These are phyloP conservation scores for Anniella stebbinsi DNA, from an alignment of 2,797 vertebrate genomes.

Conservation along the genomic window DNA sequence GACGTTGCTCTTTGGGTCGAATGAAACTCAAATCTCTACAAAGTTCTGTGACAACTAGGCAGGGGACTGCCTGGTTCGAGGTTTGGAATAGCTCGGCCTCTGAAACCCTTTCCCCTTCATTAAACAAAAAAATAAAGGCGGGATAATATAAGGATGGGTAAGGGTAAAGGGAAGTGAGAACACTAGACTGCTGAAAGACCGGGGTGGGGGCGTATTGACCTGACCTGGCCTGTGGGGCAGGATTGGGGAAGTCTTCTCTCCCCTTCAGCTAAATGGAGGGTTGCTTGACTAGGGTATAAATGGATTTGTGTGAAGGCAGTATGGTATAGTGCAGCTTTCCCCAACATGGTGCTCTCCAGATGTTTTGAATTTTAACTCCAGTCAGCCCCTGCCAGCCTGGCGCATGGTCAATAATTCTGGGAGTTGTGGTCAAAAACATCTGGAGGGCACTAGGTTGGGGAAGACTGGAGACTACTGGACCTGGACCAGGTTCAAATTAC, in stretches of 20 bases:
- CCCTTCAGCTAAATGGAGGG: neutral
- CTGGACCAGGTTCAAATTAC: neutral
- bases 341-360: no score
- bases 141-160: neutral
- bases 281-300: neutral
- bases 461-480: no score
- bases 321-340: no score
- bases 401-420: no score
- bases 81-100: neutral
- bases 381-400: no score
- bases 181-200: no score
- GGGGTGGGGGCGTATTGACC: neutral
- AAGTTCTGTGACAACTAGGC: neutral
- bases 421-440: no score
- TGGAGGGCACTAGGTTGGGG: no score
- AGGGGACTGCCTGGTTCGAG: neutral
- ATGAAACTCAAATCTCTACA: neutral
- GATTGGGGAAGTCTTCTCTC: neutral
- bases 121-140: neutral
- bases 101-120: neutral
- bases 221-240: neutral
- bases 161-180: neutral
- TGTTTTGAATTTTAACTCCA: no score
- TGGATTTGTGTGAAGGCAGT: neutral
- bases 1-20: neutral